Percentiles rank a stretch among this genome's conserved stretches.
phyloP scores from a whole-genome alignment of 2,797 vertebrate genomes.

The Holocentrus rufus region DNA sequence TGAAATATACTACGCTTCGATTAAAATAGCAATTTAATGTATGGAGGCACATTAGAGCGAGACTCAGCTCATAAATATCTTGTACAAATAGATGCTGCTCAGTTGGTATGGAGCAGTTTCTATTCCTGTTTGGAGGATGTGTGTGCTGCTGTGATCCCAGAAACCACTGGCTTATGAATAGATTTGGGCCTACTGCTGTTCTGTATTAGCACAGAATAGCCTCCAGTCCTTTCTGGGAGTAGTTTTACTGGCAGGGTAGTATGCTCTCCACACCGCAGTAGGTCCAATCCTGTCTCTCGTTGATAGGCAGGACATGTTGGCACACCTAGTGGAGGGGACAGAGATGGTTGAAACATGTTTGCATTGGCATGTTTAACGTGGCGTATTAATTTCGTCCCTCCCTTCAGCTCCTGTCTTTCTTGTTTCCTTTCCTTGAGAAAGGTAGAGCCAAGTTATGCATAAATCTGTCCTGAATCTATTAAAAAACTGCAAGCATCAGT shows the following conservation, averaged over 20 bases:
- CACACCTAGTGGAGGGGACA: conserved; percentile 83
- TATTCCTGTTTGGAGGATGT: neutral
- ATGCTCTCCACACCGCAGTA: conserved; percentile 89
- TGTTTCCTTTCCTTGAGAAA: neutral
- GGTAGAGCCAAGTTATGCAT: too few species aligned
- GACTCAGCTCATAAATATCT: neutral
- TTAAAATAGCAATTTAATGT: neutral
- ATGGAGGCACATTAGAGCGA: conserved; percentile 10
- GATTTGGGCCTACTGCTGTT: neutral
- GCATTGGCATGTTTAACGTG: conserved; percentile 1
- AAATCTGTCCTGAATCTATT: neutral
- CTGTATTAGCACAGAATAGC: neutral
- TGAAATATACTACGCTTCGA: neutral
- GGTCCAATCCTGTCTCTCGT: conserved; percentile 88
- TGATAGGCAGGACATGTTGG: conserved; percentile 89
- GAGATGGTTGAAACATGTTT: neutral
- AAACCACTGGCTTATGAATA: neutral
- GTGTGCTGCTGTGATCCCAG: neutral
- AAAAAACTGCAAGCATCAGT: neutral
- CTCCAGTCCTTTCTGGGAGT: neutral
- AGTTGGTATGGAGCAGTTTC: neutral
- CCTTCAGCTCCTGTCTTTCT: neutral
- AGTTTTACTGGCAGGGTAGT: conserved; percentile 63
- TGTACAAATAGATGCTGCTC: neutral
- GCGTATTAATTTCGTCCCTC: too few species aligned